These are phyloP conservation scores for Podarcis muralis DNA, from an alignment of 2,113 vertebrate genomes.

Conservation along the genomic window DNA sequence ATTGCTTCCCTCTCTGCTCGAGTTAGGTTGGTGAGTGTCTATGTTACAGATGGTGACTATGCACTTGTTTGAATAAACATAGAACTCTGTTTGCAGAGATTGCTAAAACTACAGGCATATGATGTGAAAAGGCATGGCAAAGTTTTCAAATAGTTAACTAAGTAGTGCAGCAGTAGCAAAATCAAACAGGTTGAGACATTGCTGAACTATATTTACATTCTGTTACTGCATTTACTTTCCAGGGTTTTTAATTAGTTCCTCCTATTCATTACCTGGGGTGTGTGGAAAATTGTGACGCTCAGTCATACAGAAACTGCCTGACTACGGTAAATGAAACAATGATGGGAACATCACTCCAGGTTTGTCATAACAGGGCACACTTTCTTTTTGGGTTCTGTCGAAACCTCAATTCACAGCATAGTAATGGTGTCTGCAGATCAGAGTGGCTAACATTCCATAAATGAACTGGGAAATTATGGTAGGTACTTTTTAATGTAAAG, in stretches of 20 bases:
- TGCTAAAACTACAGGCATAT: neutral
- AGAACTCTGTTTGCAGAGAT: slow-evolving; percentile 17
- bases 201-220: neutral
- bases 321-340: neutral
- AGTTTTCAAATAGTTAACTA: neutral
- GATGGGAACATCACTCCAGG: neutral
- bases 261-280: neutral
- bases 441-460: neutral
- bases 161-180: neutral
- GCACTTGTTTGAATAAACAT: neutral
- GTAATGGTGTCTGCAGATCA: neutral
- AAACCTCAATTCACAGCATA: neutral
- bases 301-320: neutral
- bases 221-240: neutral
- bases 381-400: neutral
- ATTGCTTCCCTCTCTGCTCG: no score
- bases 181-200: slow-evolving; percentile 12
- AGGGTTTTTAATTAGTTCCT: slow-evolving; percentile 20
- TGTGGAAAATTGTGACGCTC: neutral
- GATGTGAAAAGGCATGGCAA: neutral
- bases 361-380: neutral
- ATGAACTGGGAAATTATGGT: neutral
- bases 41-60: neutral
- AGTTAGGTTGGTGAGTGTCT: neutral
- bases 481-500: neutral